Evolutionary conservation across 2,888 invertebrate species (phyloP), one percentile per base, ranked within the genome.

Genomic region (Cantharis lateralis): DNA sequence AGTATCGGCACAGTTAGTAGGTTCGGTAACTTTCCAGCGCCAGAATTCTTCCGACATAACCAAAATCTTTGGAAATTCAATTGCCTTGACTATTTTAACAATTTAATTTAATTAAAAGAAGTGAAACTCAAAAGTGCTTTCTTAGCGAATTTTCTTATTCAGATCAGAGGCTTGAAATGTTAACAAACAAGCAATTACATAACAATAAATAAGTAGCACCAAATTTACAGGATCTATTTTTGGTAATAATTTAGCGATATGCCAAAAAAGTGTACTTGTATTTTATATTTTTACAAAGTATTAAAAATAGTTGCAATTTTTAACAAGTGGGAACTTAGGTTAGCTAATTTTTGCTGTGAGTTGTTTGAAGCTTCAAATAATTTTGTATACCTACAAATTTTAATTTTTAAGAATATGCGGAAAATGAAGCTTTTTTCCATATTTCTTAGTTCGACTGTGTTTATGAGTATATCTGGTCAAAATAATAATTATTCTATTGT

Each of bases 391-490:
- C 24, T 24, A 20, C 64, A 66, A 66, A 16, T 24, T 20, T 20
- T 20, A 63, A 63, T 18, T 63, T 64, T 66, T 66, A n/a, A 24
- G 18, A 13, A 16, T 20, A 9, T 20, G 64, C 20, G 20, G 20
- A 66, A 72, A 62, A 28, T 18, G 62, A 18, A 18, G 32, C 70
- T 62, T 64, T 63, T 76, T 78, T 82, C 82, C 84, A 81, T 82
- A 81, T 84, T 83, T 84, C 81, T 83, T 83, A 79, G 79, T 81
- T 81, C 77, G 80, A 82, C 81, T 84, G 83, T 85, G 85, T 87
- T 86, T 84, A 86, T 84, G 87, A 87, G 87, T 87, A 86, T 83
- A 86, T 88, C 87, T 88, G 87, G 87, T 88, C 87, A 88, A 81
- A 84, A 84, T 84, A 84, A 84, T 84, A 84, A 84, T 84, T 82